Conservation (phyloP, 2,888 invertebrate species). For the Cantharis flavilabris region DNA sequence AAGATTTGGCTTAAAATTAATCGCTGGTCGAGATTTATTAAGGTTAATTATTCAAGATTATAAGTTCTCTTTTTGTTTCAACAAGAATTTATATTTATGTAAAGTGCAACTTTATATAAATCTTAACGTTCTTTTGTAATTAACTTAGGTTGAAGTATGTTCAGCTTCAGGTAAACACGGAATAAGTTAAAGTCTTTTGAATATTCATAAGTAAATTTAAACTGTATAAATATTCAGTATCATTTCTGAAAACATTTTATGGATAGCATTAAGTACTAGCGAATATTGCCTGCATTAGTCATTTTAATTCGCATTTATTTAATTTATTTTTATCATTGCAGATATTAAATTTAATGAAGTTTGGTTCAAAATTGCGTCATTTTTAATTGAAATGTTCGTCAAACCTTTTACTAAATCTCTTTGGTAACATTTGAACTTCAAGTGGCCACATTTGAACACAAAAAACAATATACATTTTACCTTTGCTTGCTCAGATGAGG, state of each 20-base stretch:
- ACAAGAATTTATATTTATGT: conserved; percentile 24
- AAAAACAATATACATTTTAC: not conserved
- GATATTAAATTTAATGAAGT: conserved; percentile 23
- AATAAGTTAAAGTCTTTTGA: conserved; percentile 39
- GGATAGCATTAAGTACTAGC: conserved; percentile 27
- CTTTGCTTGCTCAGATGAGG: not conserved
- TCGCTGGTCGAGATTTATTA: not conserved
- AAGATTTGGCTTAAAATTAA: not conserved
- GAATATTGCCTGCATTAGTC: conserved; percentile 21
- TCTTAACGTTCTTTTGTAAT: conserved; percentile 39
- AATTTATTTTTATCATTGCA: conserved; percentile 21
- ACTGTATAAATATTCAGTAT: conserved; percentile 39
- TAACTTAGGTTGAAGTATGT: conserved; percentile 41
- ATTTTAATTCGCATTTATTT: conserved; percentile 24
- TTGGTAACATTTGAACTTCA: not conserved
- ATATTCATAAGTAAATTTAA: conserved; percentile 42
- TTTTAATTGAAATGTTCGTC: not conserved
- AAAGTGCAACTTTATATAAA: conserved; percentile 23
- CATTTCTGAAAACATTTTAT: conserved; percentile 35
- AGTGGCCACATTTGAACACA: not conserved
- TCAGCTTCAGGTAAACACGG: conserved; percentile 42
- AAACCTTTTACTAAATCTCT: not conserved
- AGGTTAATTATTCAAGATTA: conserved; percentile 17
- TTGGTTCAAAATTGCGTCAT: not conserved
- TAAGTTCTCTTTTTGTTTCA: conserved; percentile 15